Evolutionary conservation across 2,797 vertebrate species (phyloP).

Genomic region (Platalea minor): DNA sequence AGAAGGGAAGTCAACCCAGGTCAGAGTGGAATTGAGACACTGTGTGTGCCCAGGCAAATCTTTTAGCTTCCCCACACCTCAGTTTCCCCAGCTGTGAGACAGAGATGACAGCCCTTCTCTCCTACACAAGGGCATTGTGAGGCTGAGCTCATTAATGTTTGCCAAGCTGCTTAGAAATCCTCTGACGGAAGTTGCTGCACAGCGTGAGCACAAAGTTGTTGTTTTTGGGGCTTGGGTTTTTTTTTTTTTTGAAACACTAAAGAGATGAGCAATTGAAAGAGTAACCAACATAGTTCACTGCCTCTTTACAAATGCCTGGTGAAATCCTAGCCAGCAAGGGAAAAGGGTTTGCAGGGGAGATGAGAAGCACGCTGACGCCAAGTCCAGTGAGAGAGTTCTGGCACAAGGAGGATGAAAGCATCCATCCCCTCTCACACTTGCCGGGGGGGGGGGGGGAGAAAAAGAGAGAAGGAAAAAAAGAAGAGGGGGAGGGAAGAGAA

Average conservation of each 20-base stretch:
- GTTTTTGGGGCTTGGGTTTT: background rate
- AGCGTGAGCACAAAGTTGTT: background rate
- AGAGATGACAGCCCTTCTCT: background rate
- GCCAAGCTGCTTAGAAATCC: background rate
- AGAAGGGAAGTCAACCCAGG: background rate
- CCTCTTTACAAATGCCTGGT: slow-evolving; percentile 30
- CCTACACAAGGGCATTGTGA: background rate
- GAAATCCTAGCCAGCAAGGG: background rate
- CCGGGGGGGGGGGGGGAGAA: background rate
- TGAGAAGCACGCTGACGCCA: background rate
- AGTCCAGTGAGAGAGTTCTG: background rate
- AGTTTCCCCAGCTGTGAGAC: background rate
- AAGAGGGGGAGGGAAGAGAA: background rate
- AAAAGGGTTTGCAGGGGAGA: background rate
- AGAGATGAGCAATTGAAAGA: slow-evolving; percentile 42
- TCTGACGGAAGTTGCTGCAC: background rate
- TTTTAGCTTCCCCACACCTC: background rate
- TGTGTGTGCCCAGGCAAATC: background rate
- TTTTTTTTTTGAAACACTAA: background rate
- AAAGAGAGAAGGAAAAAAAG: background rate
- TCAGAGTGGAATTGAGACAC: background rate
- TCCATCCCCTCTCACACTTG: background rate
- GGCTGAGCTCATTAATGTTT: background rate
- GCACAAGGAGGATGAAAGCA: background rate
- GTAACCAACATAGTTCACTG: background rate